These are phyloP conservation scores for Anolis apletophallus DNA, from an alignment of 2,797 vertebrate genomes.

Conservation along the genomic window DNA sequence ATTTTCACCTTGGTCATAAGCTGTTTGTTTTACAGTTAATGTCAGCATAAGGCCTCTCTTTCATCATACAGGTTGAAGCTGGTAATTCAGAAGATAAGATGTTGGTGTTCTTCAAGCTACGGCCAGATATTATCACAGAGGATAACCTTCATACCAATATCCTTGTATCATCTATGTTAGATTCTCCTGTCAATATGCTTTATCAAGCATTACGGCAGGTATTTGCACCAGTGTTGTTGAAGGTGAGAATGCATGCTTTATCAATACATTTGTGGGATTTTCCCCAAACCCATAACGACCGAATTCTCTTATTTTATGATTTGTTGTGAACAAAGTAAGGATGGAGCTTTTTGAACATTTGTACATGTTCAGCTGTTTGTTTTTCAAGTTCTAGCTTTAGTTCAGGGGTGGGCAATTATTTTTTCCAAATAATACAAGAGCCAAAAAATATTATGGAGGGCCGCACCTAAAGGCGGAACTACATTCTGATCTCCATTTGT, in stretches of 20 bases:
- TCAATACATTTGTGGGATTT: constrained; percentile 8
- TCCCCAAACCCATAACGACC: background rate
- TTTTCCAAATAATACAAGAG: too few relatives aligned
- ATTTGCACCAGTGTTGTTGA: constrained; percentile 90
- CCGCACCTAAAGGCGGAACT: too few relatives aligned
- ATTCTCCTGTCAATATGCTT: constrained; percentile 93
- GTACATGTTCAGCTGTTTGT: background rate
- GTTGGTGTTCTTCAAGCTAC: constrained; percentile 95
- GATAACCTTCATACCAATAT: constrained; percentile 91
- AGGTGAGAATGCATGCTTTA: constrained; percentile 76
- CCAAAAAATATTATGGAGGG: too few relatives aligned
- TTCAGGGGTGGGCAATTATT: too few relatives aligned
- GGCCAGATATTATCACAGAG: constrained; percentile 92
- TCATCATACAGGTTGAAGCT: constrained; percentile 82
- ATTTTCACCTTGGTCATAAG: rapidly evolving
- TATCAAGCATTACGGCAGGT: constrained; percentile 93
- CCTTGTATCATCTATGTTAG: constrained; percentile 95
- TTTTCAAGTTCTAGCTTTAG: background rate
- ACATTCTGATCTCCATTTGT: too few relatives aligned
- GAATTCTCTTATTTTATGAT: background rate
- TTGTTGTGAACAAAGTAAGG: background rate
- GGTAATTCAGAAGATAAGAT: constrained; percentile 83
- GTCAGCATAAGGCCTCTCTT: constrained; percentile 9
- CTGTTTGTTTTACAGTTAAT: background rate
- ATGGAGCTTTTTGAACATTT: background rate